Evolutionary conservation across 2,797 vertebrate species (phyloP).

Genomic region (Sebastes umbrosus): DNA sequence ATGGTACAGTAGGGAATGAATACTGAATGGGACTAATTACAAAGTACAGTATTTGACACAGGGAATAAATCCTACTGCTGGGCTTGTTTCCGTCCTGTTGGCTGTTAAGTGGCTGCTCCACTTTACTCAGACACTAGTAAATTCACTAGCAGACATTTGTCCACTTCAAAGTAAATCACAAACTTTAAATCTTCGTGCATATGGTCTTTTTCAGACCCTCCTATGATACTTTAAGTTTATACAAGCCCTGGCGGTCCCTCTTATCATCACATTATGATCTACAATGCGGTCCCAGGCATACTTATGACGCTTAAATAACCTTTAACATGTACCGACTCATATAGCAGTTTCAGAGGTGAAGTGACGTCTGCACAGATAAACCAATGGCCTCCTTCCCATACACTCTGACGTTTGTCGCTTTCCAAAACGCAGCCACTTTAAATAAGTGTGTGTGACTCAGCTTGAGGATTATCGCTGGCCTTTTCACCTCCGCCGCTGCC

Average conservation of each 20-base stretch:
- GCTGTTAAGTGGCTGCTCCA: background rate
- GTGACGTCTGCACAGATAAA: background rate
- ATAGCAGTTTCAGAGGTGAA: background rate
- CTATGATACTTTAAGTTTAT: background rate
- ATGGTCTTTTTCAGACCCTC: background rate
- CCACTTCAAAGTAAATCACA: background rate
- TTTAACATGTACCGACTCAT: background rate
- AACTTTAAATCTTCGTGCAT: background rate
- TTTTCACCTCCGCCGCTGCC: constrained; percentile 61
- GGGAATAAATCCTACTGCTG: background rate
- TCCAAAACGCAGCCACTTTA: background rate
- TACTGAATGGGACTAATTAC: background rate
- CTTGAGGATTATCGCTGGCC: constrained; percentile 59
- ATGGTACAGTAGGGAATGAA: background rate
- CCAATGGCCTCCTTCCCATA: background rate
- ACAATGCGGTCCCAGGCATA: background rate
- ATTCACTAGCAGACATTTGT: background rate
- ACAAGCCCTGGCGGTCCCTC: background rate
- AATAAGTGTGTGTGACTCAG: constrained; percentile 57
- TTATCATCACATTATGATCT: background rate
- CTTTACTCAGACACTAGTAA: background rate
- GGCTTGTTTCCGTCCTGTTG: background rate
- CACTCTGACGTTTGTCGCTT: constrained; percentile 15
- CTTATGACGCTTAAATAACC: background rate
- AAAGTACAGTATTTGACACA: background rate